Evolutionary conservation across 2,888 invertebrate species (phyloP).

Genomic region (Chalcosyrphus nemorum): DNA sequence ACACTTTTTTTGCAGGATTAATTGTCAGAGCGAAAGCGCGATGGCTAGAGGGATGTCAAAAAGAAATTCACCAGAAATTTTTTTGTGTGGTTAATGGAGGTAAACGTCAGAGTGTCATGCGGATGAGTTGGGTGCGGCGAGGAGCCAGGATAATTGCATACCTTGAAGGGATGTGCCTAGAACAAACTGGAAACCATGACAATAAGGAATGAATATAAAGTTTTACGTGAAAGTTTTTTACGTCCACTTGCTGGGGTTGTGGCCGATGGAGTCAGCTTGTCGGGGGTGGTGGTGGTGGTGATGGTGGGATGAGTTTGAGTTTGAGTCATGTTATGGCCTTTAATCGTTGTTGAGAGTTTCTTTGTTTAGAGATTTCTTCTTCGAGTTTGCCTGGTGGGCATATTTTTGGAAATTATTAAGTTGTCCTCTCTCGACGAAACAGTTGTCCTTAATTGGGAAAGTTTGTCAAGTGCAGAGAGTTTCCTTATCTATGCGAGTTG

Average conservation of each 20-base stretch:
- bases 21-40: neutral
- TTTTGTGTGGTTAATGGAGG: neutral
- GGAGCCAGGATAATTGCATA: slow-evolving; percentile 1
- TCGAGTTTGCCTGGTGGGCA: slow-evolving; percentile 8
- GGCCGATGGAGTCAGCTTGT: neutral
- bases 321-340: slow-evolving; percentile 39
- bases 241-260: neutral
- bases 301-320: slow-evolving; percentile 6
- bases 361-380: neutral
- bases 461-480: slow-evolving; percentile 35
- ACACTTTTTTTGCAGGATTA: slow-evolving; percentile 1
- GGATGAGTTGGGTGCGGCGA: slow-evolving; percentile 8
- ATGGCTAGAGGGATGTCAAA: neutral
- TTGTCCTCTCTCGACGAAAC: slow-evolving; percentile 18
- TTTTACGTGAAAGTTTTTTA: slow-evolving; percentile 21
- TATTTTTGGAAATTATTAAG: slow-evolving; percentile 53
- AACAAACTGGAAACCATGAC: neutral
- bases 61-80: neutral
- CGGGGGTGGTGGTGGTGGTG: neutral
- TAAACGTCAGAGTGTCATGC: slow-evolving; percentile 25
- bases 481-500: neutral
- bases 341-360: slow-evolving; percentile 49
- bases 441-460: slow-evolving; percentile 65
- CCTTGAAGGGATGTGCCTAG: neutral
- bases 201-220: slow-evolving; percentile 7